phyloP scores from a whole-genome alignment of 2,888 invertebrate species.

The Netelia melanura region DNA sequence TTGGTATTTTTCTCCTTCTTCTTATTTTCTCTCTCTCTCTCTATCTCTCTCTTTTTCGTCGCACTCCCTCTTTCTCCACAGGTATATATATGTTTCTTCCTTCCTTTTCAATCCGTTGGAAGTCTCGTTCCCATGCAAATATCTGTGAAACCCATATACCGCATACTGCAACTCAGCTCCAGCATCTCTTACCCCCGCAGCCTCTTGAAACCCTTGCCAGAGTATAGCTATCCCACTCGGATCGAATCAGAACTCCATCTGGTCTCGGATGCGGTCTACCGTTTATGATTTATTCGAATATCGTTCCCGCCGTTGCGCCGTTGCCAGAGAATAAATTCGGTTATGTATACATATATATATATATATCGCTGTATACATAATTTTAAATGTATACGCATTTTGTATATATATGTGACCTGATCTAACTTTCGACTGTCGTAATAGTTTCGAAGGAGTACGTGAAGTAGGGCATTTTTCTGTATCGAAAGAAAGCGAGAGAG shows the following conservation, averaged over 20 bases:
- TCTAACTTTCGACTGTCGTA: slow-evolving; percentile 29
- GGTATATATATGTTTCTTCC: background rate
- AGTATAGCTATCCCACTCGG: slow-evolving; percentile 45
- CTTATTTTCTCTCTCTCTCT: slow-evolving; percentile 3
- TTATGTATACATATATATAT: background rate
- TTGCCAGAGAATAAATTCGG: slow-evolving; percentile 52
- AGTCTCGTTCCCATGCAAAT: slow-evolving; percentile 50
- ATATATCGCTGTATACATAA: background rate
- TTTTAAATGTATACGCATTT: background rate
- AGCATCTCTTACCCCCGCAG: background rate
- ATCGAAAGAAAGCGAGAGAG: slow-evolving; percentile 1
- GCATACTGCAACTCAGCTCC: slow-evolving; percentile 10
- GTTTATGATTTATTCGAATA: slow-evolving; percentile 65
- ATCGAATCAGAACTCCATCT: slow-evolving; percentile 63
- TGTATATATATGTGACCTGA: slow-evolving; percentile 18
- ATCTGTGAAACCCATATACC: slow-evolving; percentile 17
- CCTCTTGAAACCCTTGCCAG: background rate
- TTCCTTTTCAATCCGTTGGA: slow-evolving; percentile 8
- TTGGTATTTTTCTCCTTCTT: slow-evolving; percentile 11
- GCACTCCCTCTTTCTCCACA: too few species aligned
- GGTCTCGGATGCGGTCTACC: slow-evolving; percentile 61
- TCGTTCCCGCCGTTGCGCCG: slow-evolving; percentile 43
- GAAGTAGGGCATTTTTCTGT: slow-evolving; percentile 11
- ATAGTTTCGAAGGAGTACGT: slow-evolving; percentile 36
- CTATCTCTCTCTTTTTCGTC: background rate